phyloP scores from a whole-genome alignment of 2,888 invertebrate species.

The Papilio gigon region DNA sequence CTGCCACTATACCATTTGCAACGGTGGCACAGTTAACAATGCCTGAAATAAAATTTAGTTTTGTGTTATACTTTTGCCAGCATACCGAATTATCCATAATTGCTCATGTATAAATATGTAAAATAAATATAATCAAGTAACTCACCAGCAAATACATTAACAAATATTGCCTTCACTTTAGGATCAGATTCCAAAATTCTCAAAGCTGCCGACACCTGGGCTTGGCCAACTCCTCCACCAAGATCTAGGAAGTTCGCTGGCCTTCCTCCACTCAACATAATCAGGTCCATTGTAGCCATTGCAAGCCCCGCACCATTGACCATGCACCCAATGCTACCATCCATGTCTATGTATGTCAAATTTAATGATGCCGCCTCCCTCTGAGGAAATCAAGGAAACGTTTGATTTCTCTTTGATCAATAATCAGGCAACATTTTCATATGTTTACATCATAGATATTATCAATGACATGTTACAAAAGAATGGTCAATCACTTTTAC shows the following conservation, averaged over 20 bases:
- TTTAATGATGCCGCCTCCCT: conserved; percentile 95
- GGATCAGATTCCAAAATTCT: conserved; percentile 92
- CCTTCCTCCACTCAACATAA: conserved; percentile 96
- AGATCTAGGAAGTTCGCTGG: conserved; percentile 99
- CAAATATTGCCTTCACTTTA: conserved; percentile 96
- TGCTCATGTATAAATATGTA: too few relatives aligned
- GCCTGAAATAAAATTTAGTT: conserved; percentile 77
- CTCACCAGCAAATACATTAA: conserved; percentile 96
- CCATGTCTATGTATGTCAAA: conserved; percentile 98
- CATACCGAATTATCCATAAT: too few relatives aligned
- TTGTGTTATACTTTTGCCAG: conserved; percentile 9
- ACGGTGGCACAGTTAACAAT: conserved; percentile 99
- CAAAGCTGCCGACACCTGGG: conserved; percentile 96
- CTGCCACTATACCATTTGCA: conserved; percentile 96
- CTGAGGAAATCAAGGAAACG: conserved; percentile 53
- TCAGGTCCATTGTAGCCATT: conserved; percentile 99
- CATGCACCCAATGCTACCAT: conserved; percentile 97
- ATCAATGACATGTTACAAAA: too few relatives aligned
- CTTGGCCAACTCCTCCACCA: conserved; percentile 97
- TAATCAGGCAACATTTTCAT: too few relatives aligned
- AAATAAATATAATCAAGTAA: conserved; percentile 1
- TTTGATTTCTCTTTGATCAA: conserved; percentile 14
- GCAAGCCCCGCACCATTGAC: conserved; percentile 99
- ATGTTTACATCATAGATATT: too few relatives aligned
- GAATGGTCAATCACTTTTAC: too few relatives aligned